A percentile compares a stretch with the other conserved stretches of the same genome.
phyloP scores from a whole-genome alignment of 2,888 invertebrate genomes.

The Melangyna quadrimaculata region DNA sequence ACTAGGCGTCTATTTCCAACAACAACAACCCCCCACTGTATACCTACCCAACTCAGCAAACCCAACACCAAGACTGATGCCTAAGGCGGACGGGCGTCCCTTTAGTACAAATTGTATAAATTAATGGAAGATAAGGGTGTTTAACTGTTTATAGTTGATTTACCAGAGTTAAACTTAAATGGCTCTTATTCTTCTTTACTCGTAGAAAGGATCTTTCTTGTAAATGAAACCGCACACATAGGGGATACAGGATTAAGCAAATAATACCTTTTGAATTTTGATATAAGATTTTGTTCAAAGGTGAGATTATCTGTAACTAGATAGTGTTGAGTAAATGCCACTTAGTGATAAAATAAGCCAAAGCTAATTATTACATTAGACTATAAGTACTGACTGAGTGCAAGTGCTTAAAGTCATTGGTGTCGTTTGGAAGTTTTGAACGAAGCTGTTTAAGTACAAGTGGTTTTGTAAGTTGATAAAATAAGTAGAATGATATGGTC shows the following conservation, averaged over 20 bases:
- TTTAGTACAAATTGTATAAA: background rate
- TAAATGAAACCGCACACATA: slow-evolving; percentile 2
- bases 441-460: no score
- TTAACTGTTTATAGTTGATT: slow-evolving; percentile 38
- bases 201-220: background rate
- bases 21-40: background rate
- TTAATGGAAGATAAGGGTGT: background rate
- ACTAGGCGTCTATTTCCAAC: background rate
- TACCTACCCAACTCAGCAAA: background rate
- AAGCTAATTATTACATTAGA: background rate
- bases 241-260: background rate
- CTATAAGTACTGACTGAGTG: background rate
- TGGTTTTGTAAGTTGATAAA: no score
- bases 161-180: slow-evolving; percentile 16
- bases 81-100: slow-evolving; percentile 2
- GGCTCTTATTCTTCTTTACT: slow-evolving; percentile 1
- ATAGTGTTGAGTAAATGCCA: background rate
- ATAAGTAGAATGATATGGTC: no score
- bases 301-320: background rate
- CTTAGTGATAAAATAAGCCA: background rate
- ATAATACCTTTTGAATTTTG: background rate
- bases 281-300: background rate
- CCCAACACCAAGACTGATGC: slow-evolving; percentile 11
- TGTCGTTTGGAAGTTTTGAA: no score
- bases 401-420: no score